Conservation (phyloP, 2,888 invertebrate species). For the Coenonympha arcania region DNA sequence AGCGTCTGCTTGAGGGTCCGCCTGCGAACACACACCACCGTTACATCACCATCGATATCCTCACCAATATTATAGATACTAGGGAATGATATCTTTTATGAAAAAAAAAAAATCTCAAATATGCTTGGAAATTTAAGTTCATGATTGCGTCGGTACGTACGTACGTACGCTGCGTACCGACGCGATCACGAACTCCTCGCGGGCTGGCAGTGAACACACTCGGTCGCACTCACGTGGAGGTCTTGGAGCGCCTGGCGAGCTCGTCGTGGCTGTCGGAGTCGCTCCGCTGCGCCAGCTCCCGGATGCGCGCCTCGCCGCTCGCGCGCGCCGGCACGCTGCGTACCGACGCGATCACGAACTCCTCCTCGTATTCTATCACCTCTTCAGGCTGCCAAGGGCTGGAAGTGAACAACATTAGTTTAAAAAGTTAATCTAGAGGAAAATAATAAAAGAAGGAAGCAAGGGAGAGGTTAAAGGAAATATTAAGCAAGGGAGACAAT, state of each 20-base stretch:
- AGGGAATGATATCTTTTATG: too few species aligned
- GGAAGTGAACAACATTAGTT: background rate
- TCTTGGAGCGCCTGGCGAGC: slow-evolving; percentile 44
- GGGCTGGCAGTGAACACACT: background rate
- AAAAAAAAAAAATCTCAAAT: too few species aligned
- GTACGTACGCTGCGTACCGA: background rate
- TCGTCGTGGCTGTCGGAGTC: slow-evolving; percentile 59
- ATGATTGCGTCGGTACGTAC: background rate
- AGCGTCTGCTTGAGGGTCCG: slow-evolving; percentile 66
- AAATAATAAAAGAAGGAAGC: too few species aligned
- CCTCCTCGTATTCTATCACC: slow-evolving; percentile 87
- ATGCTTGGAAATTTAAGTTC: too few species aligned
- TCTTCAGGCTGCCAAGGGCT: slow-evolving; percentile 95
- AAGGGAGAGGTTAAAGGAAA: too few species aligned
- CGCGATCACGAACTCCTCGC: too few species aligned
- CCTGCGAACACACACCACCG: slow-evolving; percentile 36
- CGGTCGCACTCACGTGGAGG: slow-evolving; percentile 50
- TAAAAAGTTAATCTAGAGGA: background rate
- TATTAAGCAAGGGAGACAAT: too few species aligned
- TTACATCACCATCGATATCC: too few species aligned
- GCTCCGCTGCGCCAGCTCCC: slow-evolving; percentile 35
- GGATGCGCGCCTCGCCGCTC: slow-evolving; percentile 19
- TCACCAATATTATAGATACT: too few species aligned
- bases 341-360: slow-evolving; percentile 82
- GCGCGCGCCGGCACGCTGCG: slow-evolving; percentile 16